These are phyloP conservation scores for Silurus lanzhouensis DNA, from an alignment of 2,797 vertebrate genomes.

Conservation along the genomic window DNA sequence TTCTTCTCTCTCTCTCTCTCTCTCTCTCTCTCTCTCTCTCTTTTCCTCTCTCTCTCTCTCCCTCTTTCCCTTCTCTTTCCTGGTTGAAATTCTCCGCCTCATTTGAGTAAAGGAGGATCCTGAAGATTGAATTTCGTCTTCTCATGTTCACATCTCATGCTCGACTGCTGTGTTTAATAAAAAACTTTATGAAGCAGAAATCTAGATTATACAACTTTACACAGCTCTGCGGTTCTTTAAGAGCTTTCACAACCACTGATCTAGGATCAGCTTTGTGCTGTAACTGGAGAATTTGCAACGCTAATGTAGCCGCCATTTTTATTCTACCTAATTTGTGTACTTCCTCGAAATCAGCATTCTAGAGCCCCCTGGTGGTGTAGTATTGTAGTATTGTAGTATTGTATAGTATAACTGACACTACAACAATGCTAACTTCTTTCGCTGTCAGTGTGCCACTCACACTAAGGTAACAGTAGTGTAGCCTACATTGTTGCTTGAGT, in stretches of 20 bases:
- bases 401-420: background rate
- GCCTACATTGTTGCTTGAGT: background rate
- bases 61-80: background rate
- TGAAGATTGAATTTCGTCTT: slow-evolving; percentile 21
- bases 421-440: background rate
- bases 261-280: background rate
- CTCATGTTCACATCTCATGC: slow-evolving; percentile 21
- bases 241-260: slow-evolving; percentile 3
- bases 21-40: background rate
- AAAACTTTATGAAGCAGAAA: slow-evolving; percentile 31
- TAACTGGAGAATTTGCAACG: background rate
- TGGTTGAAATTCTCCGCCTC: slow-evolving; percentile 30
- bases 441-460: background rate
- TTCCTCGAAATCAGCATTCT: slow-evolving; percentile 2
- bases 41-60: background rate
- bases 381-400: background rate
- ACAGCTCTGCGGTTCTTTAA: background rate
- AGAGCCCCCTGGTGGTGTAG: slow-evolving; percentile 29
- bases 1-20: background rate
- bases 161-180: slow-evolving; percentile 21
- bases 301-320: slow-evolving; percentile 19
- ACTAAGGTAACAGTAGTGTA: background rate
- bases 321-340: slow-evolving; percentile 4
- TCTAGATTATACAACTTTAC: slow-evolving; percentile 6
- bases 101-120: slow-evolving; percentile 32